These are phyloP conservation scores for Drosophila prostipennis DNA, from an alignment of 2,888 invertebrate species.

Conservation along the genomic window DNA sequence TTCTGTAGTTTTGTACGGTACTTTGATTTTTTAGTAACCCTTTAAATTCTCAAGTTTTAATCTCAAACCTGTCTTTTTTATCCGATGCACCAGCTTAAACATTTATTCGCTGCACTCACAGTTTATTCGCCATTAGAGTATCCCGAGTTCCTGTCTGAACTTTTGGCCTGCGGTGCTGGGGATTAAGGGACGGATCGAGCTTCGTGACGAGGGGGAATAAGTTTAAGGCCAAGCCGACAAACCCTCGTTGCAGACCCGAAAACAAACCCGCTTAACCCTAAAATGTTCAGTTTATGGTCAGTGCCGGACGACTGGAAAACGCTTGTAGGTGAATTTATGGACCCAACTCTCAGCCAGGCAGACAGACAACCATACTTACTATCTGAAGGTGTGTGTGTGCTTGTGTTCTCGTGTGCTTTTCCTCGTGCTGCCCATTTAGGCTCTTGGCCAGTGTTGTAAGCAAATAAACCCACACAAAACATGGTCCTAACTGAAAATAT, in stretches of 20 bases:
- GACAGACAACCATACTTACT: constrained; percentile 12
- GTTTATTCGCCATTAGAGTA: constrained; percentile 21
- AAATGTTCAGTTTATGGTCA: constrained; percentile 65
- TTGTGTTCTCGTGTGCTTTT: background rate
- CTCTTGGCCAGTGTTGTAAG: constrained; percentile 28
- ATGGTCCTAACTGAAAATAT: constrained; percentile 52
- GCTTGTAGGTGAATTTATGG: constrained; percentile 63
- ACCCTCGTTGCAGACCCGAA: constrained; percentile 36
- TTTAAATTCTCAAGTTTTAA: no score
- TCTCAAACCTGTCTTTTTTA: background rate
- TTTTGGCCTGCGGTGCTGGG: constrained; percentile 1
- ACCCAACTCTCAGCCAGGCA: constrained; percentile 37
- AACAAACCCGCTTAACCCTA: constrained; percentile 52
- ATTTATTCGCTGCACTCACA: background rate
- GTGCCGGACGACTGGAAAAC: constrained; percentile 42
- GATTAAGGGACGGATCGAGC: background rate
- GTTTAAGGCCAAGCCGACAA: constrained; percentile 22
- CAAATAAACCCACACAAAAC: constrained; percentile 48
- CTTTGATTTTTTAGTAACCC: no score
- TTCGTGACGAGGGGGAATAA: constrained; percentile 14
- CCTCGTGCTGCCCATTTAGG: constrained; percentile 18
- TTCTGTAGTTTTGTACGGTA: no score
- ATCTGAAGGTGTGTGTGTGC: constrained; percentile 10
- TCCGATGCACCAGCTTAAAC: constrained; percentile 1
- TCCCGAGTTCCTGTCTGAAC: constrained; percentile 4